Percentiles rank a stretch among this genome's conserved stretches.
These are phyloP conservation scores for Girardia tigrina DNA, from an alignment of 2,888 invertebrate species.

Conservation along the genomic window DNA sequence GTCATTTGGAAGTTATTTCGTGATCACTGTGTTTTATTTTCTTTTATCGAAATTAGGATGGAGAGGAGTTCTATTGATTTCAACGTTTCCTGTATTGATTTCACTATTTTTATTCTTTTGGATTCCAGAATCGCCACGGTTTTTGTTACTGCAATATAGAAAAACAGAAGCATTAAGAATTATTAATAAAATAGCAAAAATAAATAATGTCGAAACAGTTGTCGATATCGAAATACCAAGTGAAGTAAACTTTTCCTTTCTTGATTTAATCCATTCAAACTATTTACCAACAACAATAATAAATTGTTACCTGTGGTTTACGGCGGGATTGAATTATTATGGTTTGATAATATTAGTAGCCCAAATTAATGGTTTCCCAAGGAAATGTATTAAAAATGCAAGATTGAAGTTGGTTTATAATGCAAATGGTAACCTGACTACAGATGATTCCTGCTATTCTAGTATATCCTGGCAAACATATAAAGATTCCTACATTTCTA, in stretches of 20 bases:
- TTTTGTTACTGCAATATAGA: constrained; percentile 44
- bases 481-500: constrained; percentile 1
- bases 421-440: background rate
- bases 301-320: constrained; percentile 47
- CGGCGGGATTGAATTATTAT: constrained; percentile 46
- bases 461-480: background rate
- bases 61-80: constrained; percentile 45
- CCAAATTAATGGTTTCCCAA: background rate
- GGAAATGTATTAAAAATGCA: background rate
- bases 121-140: constrained; percentile 48
- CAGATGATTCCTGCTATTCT: background rate
- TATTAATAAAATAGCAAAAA: constrained; percentile 15
- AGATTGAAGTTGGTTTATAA: background rate
- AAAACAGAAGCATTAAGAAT: constrained; percentile 41
- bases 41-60: constrained; percentile 45
- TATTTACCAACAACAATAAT: constrained; percentile 45
- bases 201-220: background rate
- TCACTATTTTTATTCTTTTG: constrained; percentile 31
- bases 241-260: background rate
- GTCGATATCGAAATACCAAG: background rate
- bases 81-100: constrained; percentile 43
- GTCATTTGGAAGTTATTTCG: constrained; percentile 45
- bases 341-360: constrained; percentile 45
- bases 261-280: constrained; percentile 39
- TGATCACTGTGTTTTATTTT: constrained; percentile 43